phyloP scores from a whole-genome alignment of 2,888 invertebrate species.

The Habrosyne pyritoides region DNA sequence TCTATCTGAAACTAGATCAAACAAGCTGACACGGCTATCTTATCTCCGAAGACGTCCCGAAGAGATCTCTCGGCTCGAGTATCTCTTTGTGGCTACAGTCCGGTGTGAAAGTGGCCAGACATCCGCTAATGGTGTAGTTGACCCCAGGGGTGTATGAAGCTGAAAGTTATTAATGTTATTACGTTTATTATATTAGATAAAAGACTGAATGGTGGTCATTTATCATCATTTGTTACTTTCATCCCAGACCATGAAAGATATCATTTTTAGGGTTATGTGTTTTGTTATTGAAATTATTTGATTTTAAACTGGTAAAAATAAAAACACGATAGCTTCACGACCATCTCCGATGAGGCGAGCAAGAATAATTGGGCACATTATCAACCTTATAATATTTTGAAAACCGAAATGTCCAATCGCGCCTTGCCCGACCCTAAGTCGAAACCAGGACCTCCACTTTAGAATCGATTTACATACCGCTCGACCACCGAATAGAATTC shows the following conservation, averaged over 20 bases:
- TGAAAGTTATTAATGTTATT: constrained; percentile 9
- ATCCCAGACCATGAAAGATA: neutral
- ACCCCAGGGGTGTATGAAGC: constrained; percentile 9
- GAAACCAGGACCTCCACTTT: too few relatives aligned
- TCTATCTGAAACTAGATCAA: neutral
- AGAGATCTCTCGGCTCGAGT: constrained; percentile 26
- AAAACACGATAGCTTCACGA: too few relatives aligned
- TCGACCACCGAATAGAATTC: too few relatives aligned
- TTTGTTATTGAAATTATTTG: neutral
- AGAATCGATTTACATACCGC: too few relatives aligned
- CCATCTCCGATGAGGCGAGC: too few relatives aligned
- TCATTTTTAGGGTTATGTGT: neutral
- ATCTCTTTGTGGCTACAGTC: constrained; percentile 30
- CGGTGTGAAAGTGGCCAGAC: constrained; percentile 13
- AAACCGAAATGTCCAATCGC: too few relatives aligned
- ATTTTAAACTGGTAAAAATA: too few relatives aligned
- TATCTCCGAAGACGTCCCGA: constrained; percentile 16
- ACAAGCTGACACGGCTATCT: constrained; percentile 27
- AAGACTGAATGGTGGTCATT: neutral
- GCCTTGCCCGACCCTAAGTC: too few relatives aligned
- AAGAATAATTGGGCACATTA: too few relatives aligned
- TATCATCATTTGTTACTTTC: neutral
- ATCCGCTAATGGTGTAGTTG: constrained; percentile 18
- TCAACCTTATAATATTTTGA: too few relatives aligned
- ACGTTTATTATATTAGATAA: constrained; percentile 10